phyloP scores from a whole-genome alignment of 53 echinoderm and acorn worm species.

The Stichopus horrens region DNA sequence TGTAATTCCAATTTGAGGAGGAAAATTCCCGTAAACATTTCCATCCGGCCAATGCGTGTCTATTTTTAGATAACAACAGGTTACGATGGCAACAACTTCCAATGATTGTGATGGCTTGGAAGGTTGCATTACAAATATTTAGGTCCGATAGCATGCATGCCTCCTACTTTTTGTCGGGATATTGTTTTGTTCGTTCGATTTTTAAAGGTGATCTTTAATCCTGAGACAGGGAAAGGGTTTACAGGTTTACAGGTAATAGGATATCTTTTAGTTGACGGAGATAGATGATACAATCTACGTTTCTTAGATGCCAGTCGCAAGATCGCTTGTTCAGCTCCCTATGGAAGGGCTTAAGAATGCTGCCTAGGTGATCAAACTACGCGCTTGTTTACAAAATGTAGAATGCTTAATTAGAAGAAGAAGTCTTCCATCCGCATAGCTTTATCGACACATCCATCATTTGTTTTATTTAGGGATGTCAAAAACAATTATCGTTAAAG shows the following conservation, averaged over 20 bases:
- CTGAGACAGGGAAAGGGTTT: not conserved
- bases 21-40: not conserved
- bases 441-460: not conserved
- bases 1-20: not conserved
- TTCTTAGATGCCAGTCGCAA: not conserved
- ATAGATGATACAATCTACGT: not conserved
- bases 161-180: not conserved
- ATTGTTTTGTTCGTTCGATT: no score
- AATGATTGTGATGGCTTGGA: not conserved
- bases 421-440: not conserved
- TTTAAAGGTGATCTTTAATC: not conserved
- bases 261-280: not conserved
- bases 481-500: not conserved
- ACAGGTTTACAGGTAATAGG: not conserved
- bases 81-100: not conserved
- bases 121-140: conserved; percentile 3
- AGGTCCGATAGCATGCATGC: not conserved
- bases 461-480: not conserved
- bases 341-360: not conserved
- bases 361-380: not conserved
- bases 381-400: not conserved
- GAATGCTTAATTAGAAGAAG: not conserved
- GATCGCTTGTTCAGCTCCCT: not conserved
- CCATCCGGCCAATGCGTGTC: not conserved
- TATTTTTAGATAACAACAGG: not conserved